Percentiles rank a stretch among this genome's conserved stretches.
Evolutionary conservation across 2,113 vertebrate species (phyloP).

Genomic region (Syrmaticus mikado): DNA sequence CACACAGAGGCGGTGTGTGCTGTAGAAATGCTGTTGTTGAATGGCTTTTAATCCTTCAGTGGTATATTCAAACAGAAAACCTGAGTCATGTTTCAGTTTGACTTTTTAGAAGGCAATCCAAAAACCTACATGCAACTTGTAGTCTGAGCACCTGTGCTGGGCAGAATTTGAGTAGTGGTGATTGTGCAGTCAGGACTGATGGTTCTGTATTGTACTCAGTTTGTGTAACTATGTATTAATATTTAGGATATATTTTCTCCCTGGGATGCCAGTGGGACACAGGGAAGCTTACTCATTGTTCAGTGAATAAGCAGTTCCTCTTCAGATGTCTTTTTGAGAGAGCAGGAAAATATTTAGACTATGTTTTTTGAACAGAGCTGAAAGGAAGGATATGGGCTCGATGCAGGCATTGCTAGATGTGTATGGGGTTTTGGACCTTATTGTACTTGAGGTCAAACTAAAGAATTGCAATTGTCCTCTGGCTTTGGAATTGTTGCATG

Average conservation of each 20-base stretch:
- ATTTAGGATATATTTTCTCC: background rate
- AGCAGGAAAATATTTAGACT: background rate
- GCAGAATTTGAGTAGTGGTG: background rate
- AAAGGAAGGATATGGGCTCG: background rate
- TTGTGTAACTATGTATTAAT: background rate
- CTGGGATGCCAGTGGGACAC: background rate
- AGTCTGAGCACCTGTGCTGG: background rate
- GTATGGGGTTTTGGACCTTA: background rate
- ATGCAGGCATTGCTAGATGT: background rate
- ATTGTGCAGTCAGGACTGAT: background rate
- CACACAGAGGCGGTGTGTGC: background rate
- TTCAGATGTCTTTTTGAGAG: conserved; percentile 6
- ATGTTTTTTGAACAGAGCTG: background rate
- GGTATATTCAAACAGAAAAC: background rate
- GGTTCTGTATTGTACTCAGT: background rate
- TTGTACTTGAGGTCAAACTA: background rate
- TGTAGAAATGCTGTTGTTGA: background rate
- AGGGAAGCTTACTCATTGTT: conserved; percentile 24
- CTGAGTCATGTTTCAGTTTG: background rate
- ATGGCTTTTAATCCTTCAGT: background rate
- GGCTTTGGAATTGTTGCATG: background rate
- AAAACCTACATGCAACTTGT: background rate
- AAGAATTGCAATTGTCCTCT: background rate
- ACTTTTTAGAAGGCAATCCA: background rate
- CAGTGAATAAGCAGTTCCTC: conserved; percentile 24